phyloP scores from a whole-genome alignment of 2,797 vertebrate genomes.

The Scyliorhinus canicula region DNA sequence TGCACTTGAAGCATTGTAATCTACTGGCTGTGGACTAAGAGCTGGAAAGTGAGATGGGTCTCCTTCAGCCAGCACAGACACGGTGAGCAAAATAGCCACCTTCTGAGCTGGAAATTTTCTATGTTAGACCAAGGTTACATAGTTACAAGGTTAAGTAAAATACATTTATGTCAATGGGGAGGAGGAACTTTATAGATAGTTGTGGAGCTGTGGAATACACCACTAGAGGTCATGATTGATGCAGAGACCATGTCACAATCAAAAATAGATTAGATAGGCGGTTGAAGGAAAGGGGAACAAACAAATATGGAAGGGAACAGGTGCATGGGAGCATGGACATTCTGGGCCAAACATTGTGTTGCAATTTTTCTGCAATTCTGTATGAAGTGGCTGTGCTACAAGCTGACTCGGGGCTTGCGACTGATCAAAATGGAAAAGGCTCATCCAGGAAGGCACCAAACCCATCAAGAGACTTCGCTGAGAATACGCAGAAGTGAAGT shows the following conservation, averaged over 20 bases:
- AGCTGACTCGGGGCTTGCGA: no score
- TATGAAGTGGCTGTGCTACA: neutral
- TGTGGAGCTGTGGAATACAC: neutral
- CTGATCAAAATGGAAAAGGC: no score
- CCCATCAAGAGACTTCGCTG: no score
- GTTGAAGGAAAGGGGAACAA: neutral
- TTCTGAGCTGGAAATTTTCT: neutral
- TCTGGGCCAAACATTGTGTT: no score
- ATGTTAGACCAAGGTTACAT: neutral
- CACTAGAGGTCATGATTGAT: neutral
- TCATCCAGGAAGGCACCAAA: no score
- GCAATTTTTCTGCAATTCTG: neutral
- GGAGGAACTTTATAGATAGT: neutral
- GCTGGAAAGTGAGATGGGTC: neutral
- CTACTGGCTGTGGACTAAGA: neutral
- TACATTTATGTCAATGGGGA: neutral
- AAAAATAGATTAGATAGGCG: neutral
- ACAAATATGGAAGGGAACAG: neutral
- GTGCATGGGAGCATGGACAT: neutral
- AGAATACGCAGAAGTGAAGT: no score
- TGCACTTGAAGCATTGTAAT: neutral
- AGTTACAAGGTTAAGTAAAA: neutral
- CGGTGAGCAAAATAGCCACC: neutral
- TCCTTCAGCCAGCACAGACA: neutral
- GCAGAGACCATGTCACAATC: neutral